Percentiles rank a stretch among this genome's conserved stretches.
Evolutionary conservation across 2,113 vertebrate genomes (phyloP).

Genomic region (Paracanthobrama guichenoti): DNA sequence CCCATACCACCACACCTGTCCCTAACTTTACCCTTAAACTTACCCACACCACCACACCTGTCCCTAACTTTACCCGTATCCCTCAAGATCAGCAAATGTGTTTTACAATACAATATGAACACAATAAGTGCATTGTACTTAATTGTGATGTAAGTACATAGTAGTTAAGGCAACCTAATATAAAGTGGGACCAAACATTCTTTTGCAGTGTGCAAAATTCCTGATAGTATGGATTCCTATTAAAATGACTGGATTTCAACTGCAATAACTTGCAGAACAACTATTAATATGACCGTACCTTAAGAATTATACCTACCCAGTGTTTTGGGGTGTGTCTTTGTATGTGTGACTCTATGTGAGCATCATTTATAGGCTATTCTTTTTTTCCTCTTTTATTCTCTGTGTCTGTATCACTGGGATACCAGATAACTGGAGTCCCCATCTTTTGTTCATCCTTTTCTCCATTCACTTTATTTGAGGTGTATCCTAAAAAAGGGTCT

Average conservation of each 20-base stretch:
- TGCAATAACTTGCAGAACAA: background rate
- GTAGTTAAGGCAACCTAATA: no score
- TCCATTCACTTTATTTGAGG: conserved; percentile 45
- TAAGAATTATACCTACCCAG: background rate
- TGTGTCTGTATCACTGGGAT: background rate
- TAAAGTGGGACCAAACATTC: background rate
- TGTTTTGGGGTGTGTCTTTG: background rate
- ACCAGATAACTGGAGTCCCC: conserved; percentile 12
- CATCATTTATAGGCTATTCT: background rate
- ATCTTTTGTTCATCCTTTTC: conserved; percentile 2
- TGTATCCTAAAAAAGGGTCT: conserved; percentile 39
- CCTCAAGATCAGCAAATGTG: no score
- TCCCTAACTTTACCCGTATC: no score
- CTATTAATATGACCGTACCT: background rate
- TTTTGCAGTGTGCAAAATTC: no score
- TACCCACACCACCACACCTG: no score
- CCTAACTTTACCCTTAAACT: no score
- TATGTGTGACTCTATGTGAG: background rate
- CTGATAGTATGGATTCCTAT: no score
- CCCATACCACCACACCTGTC: no score
- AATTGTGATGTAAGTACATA: no score
- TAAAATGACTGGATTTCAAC: background rate
- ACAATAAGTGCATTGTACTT: no score
- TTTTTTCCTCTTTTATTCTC: background rate
- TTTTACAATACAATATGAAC: no score